Evolutionary conservation across 2,888 invertebrate species (phyloP).

Genomic region (Melanostoma mellinum): DNA sequence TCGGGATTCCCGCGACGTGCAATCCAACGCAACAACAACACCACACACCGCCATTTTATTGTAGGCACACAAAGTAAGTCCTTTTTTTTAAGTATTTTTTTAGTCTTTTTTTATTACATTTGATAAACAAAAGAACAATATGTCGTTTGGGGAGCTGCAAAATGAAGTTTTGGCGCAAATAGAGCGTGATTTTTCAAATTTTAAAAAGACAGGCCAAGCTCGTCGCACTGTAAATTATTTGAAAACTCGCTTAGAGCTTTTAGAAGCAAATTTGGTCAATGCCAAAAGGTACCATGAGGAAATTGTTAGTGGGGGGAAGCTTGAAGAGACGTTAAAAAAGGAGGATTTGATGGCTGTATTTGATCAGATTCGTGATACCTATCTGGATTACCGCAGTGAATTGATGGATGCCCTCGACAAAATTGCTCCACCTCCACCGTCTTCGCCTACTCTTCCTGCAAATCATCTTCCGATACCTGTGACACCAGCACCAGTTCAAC

Average conservation of each 20-base stretch:
- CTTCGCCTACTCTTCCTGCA: background rate
- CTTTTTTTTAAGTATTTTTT: background rate
- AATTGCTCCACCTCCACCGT: background rate
- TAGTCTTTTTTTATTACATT: constrained; percentile 1
- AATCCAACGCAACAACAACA: too few relatives aligned
- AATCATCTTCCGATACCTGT: too few relatives aligned
- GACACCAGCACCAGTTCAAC: too few relatives aligned
- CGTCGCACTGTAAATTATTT: constrained; percentile 11
- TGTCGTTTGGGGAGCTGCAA: background rate
- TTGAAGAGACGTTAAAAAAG: background rate
- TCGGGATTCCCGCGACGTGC: too few relatives aligned
- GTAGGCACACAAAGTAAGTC: too few relatives aligned
- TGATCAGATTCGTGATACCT: background rate
- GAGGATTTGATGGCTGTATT: background rate
- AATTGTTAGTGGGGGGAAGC: background rate
- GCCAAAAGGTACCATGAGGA: background rate
- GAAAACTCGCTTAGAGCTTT: too few relatives aligned
- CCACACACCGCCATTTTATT: too few relatives aligned
- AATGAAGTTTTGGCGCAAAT: background rate
- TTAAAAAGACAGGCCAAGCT: constrained; percentile 22
- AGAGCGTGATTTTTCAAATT: constrained; percentile 15
- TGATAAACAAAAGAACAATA: background rate
- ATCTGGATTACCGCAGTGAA: background rate
- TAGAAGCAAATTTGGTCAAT: too few relatives aligned
- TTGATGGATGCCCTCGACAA: background rate